Conservation (phyloP, 2,888 invertebrate species). For the Opisthograptis luteolata region DNA sequence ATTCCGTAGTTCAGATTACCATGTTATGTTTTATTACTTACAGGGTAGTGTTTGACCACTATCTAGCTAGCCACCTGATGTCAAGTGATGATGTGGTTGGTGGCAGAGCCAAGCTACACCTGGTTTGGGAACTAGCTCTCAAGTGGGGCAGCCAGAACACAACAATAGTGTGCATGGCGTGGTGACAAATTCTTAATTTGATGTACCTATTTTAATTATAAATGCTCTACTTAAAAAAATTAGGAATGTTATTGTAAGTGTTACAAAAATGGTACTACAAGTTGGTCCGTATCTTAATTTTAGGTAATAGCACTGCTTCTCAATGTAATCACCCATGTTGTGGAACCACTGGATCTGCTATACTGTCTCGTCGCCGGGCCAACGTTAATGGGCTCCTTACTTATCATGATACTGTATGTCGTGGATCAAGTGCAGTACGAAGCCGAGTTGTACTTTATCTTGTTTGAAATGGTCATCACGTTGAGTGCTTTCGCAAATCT, state of each 20-base stretch:
- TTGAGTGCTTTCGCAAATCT: constrained; percentile 52
- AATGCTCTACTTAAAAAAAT: too few species aligned
- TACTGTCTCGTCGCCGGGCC: constrained; percentile 71
- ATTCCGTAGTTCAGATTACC: constrained; percentile 44
- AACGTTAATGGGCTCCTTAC: constrained; percentile 70
- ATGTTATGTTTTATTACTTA: too few species aligned
- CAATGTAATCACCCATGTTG: constrained; percentile 71
- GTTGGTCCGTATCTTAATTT: constrained; percentile 64
- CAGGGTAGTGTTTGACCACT: too few species aligned
- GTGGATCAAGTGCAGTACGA: constrained; percentile 75
- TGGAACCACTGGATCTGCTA: constrained; percentile 63
- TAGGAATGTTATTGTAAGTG: background rate
- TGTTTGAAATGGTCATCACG: constrained; percentile 56
- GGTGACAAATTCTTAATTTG: background rate
- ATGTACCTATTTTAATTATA: too few species aligned
- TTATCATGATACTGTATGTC: constrained; percentile 70
- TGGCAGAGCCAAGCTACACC: too few species aligned
- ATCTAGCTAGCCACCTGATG: too few species aligned
- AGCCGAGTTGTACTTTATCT: constrained; percentile 67
- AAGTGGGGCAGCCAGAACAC: too few species aligned
- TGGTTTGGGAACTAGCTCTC: too few species aligned
- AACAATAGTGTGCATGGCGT: too few species aligned
- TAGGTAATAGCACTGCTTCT: constrained; percentile 78
- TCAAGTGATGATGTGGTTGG: too few species aligned
- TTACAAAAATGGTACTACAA: constrained; percentile 35